phyloP scores from a whole-genome alignment of 2,113 vertebrate genomes.

The Tupaia chinensis region DNA sequence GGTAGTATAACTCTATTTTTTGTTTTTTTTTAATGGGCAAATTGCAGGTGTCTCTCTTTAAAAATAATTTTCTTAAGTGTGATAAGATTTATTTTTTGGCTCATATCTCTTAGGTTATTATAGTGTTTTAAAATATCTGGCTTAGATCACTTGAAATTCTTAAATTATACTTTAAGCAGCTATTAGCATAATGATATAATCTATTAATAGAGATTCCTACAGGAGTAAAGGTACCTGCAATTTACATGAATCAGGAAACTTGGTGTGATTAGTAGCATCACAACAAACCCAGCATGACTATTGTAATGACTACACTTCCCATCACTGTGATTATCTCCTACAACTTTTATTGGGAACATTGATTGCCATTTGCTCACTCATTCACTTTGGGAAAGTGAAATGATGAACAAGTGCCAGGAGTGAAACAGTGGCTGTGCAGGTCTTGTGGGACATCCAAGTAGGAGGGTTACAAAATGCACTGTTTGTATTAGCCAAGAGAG shows the following conservation, averaged over 20 bases:
- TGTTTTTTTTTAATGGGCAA: constrained; percentile 3
- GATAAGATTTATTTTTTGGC: constrained; percentile 70
- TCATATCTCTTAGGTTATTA: constrained; percentile 67
- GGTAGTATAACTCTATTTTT: constrained; percentile 16
- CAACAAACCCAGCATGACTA: constrained; percentile 76
- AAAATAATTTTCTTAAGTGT: constrained; percentile 72
- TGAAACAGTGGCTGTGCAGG: constrained; percentile 39
- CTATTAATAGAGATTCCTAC: constrained; percentile 74
- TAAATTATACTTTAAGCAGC: constrained; percentile 70
- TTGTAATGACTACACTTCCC: constrained; percentile 72
- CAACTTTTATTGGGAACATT: constrained; percentile 79
- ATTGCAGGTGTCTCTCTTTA: constrained; percentile 68
- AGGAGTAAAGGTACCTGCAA: constrained; percentile 62
- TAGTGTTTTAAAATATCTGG: constrained; percentile 70
- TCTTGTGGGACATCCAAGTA: not conserved
- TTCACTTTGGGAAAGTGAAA: constrained; percentile 49
- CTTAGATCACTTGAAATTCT: constrained; percentile 63
- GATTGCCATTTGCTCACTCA: constrained; percentile 81
- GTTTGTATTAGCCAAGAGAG: not conserved
- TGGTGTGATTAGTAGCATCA: constrained; percentile 74
- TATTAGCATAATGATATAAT: constrained; percentile 73
- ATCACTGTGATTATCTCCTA: constrained; percentile 79
- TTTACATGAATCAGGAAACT: constrained; percentile 74
- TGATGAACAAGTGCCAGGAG: constrained; percentile 65
- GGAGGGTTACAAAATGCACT: not conserved